A percentile compares a stretch with the other conserved stretches of the same genome.
phyloP scores from a whole-genome alignment of 1,140 invertebrate genomes.

The Lordiphosa stackelbergi region DNA sequence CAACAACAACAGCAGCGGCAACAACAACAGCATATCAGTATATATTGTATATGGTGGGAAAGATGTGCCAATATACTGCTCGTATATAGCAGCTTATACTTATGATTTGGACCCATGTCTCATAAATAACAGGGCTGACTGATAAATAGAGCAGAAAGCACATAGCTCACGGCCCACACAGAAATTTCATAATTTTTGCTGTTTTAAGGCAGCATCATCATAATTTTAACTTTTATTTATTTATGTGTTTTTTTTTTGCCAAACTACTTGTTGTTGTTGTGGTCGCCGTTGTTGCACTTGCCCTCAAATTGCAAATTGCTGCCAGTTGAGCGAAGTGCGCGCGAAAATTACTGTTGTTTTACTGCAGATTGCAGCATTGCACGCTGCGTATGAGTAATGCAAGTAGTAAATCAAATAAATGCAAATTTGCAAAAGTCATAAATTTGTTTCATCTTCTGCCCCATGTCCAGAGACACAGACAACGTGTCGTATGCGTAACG shows the following conservation, averaged over 20 bases:
- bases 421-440: constrained; percentile 10
- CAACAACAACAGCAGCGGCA: constrained; percentile 24
- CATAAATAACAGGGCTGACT: constrained; percentile 37
- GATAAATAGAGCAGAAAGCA: constrained; percentile 6
- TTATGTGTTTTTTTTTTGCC: constrained; percentile 13
- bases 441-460: constrained; percentile 6
- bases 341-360: constrained; percentile 17
- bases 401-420: constrained; percentile 23
- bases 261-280: constrained; percentile 17
- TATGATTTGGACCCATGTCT: constrained; percentile 42
- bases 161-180: constrained; percentile 39
- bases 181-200: constrained; percentile 53
- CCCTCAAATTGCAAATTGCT: constrained; percentile 46
- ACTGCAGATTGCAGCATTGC: constrained; percentile 14
- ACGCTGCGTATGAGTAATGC: constrained; percentile 63
- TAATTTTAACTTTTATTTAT: constrained; percentile 27
- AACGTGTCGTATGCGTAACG: constrained; percentile 59
- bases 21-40: constrained; percentile 38
- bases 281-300: constrained; percentile 27
- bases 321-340: constrained; percentile 48
- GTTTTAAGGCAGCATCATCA: constrained; percentile 10
- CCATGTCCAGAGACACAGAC: constrained; percentile 1
- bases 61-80: constrained; percentile 50
- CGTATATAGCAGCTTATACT: constrained; percentile 34
- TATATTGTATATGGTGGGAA: constrained; percentile 19